phyloP scores from a whole-genome alignment of 1,140 invertebrate genomes.

The Caenorhabditis brenneri region DNA sequence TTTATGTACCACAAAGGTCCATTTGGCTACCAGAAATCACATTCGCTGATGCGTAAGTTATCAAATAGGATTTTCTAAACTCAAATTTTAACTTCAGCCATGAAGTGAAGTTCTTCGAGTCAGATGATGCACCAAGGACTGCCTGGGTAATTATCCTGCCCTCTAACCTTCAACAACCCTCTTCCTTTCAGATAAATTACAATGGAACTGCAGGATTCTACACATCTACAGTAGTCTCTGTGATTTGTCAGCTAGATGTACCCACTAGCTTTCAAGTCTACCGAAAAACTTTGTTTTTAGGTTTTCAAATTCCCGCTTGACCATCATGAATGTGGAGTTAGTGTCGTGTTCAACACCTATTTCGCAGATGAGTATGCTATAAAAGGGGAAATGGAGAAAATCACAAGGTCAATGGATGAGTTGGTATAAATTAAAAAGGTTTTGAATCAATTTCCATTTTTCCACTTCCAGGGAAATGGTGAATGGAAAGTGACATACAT shows the following conservation, averaged over 20 bases:
- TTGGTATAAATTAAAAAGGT: no score
- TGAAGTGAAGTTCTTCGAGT: slow-evolving; percentile 11
- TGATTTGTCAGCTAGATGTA: background rate
- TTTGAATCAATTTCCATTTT: background rate
- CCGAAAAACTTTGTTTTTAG: no score
- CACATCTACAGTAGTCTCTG: background rate
- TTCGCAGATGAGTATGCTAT: background rate
- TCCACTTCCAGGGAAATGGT: background rate
- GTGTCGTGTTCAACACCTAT: background rate
- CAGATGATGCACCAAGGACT: background rate
- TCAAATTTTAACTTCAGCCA: no score
- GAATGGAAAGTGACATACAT: background rate
- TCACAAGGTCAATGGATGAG: background rate
- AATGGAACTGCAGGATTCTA: background rate
- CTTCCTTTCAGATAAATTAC: background rate
- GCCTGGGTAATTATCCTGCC: background rate
- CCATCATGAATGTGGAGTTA: background rate
- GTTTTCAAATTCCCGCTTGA: background rate
- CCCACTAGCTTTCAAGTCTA: background rate
- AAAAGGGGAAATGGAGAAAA: background rate
- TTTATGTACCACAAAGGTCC: background rate
- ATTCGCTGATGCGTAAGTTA: background rate
- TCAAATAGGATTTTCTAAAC: no score
- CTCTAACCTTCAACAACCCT: background rate
- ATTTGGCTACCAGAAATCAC: slow-evolving; percentile 11